These are phyloP conservation scores for Coluber constrictor DNA, from an alignment of 2,797 vertebrate species.

Conservation along the genomic window DNA sequence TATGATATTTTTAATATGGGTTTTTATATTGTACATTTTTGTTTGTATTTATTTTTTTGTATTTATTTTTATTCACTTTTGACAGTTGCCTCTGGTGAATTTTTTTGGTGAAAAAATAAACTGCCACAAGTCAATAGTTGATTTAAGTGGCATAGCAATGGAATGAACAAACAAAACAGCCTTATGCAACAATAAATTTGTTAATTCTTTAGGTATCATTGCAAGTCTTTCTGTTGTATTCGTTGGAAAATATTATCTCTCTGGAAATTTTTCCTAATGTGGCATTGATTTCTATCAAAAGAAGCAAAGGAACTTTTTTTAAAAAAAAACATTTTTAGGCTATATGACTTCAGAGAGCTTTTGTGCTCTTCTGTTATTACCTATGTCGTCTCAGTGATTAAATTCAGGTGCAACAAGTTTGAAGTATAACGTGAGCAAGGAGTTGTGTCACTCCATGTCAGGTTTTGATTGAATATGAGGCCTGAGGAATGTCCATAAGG, in stretches of 20 bases:
- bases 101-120: neutral
- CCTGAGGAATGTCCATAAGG: neutral
- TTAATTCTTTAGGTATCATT: neutral
- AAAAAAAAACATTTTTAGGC: neutral
- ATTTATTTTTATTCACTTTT: neutral
- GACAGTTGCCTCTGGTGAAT: neutral
- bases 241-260: neutral
- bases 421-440: neutral
- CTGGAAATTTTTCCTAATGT: neutral
- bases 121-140: neutral
- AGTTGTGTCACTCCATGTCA: neutral
- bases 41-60: neutral
- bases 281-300: neutral
- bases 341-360: neutral
- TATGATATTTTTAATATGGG: neutral
- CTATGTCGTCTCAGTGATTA: neutral
- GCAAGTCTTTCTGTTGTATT: neutral
- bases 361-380: neutral
- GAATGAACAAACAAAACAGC: neutral
- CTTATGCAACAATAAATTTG: neutral
- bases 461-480: neutral
- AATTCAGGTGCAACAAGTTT: neutral
- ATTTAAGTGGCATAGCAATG: neutral
- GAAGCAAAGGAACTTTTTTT: neutral
- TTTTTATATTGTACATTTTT: neutral